A percentile compares a stretch with the other conserved stretches of the same genome.
phyloP scores from a whole-genome alignment of 2,888 invertebrate species.

The Bombylius major region DNA sequence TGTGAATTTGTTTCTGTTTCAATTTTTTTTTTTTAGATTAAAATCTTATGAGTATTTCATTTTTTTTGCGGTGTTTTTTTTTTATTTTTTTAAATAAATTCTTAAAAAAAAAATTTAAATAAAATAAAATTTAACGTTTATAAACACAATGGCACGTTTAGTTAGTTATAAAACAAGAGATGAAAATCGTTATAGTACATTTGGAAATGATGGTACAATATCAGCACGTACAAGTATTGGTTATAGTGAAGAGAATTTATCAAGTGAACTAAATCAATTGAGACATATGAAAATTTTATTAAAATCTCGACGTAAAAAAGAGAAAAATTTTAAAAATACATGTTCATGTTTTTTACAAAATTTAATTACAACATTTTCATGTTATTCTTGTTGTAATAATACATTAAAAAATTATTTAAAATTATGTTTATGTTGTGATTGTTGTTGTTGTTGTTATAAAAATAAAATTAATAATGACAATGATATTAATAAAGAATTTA shows the following conservation, averaged over 20 bases:
- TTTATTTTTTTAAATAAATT: no score
- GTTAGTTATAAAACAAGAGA: conserved; percentile 17
- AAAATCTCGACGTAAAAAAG: not conserved
- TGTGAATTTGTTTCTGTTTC: no score
- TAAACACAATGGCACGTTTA: conserved; percentile 15
- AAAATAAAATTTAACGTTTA: no score
- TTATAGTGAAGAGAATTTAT: conserved; percentile 4
- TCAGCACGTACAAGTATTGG: not conserved
- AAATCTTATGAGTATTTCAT: no score
- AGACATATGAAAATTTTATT: conserved; percentile 2
- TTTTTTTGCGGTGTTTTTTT: no score
- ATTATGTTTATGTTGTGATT: conserved; percentile 15
- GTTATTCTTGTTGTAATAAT: no score
- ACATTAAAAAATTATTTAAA: not conserved
- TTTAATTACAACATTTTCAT: no score
- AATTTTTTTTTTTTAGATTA: no score
- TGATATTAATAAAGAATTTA: conserved; percentile 32
- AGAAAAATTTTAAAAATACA: not conserved
- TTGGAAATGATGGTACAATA: conserved; percentile 10
- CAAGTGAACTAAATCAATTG: conserved; percentile 3
- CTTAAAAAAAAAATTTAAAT: no score
- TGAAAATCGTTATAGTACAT: conserved; percentile 17
- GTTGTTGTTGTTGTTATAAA: conserved; percentile 13
- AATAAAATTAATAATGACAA: conserved; percentile 25
- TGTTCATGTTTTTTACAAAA: no score